Conservation (phyloP, 2,797 vertebrate species). For the Carcharodon carcharias region DNA sequence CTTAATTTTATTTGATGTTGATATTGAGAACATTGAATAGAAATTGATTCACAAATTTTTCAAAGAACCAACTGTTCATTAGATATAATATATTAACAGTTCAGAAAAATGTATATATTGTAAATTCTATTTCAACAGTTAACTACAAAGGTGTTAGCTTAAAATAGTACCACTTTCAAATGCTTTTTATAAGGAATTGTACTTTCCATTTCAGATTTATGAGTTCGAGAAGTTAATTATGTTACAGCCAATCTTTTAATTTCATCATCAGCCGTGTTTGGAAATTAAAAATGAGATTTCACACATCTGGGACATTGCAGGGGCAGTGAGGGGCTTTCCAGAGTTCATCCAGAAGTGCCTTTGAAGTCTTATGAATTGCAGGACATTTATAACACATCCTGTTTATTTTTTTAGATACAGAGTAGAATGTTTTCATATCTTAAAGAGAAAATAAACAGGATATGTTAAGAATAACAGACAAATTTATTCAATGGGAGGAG, state of each 20-base stretch:
- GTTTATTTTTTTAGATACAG: slow-evolving; percentile 4
- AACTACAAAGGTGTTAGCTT: not conserved
- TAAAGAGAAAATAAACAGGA: slow-evolving; percentile 11
- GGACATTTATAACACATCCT: not conserved
- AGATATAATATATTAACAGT: not conserved
- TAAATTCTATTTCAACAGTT: not conserved
- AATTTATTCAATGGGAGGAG: not conserved
- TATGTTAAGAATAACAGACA: not conserved
- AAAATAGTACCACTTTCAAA: not conserved
- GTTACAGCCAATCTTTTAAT: not conserved
- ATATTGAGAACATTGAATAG: not conserved
- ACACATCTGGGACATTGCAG: not conserved
- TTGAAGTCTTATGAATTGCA: not conserved
- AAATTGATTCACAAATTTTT: not conserved
- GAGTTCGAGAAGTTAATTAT: not conserved
- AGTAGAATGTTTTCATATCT: slow-evolving; percentile 7
- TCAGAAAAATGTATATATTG: not conserved
- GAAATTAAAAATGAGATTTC: not conserved
- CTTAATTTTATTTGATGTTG: not conserved
- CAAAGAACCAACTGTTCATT: not conserved
- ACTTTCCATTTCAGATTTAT: not conserved
- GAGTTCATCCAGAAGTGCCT: not conserved
- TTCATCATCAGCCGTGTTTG: not conserved
- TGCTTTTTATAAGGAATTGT: not conserved
- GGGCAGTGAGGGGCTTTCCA: not conserved